Base-by-base conservation (phyloP, 2,888 invertebrate species). In the Neoitamus cyanurus region DNA sequence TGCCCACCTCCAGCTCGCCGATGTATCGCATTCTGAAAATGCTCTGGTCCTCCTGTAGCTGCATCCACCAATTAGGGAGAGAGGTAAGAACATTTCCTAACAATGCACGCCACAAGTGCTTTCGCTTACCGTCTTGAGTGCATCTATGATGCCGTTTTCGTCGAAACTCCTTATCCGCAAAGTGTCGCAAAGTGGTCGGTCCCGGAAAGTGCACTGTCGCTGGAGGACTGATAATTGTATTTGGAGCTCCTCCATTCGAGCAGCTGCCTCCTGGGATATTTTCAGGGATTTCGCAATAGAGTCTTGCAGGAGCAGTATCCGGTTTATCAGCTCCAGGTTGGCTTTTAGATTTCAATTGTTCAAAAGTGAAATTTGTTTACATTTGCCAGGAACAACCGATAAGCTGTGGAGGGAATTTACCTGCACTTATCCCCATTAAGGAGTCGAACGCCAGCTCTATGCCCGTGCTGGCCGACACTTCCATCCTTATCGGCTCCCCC, bases 401-500 rank as follows among this genome's bases (percentile, higher is more conserved):
- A 42, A 42, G n/a, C 37, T 42, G n/a, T n/a, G 13, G 7, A 15
- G 25, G 58, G 11, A 42, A 75, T 37, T 89, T 92, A 96, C 96
- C 94, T 91, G 93, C 91, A 89, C 94, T 94, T 86, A 96, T 94
- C 89, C 95, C 94, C 75, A 93, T 92, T 87, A 96, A 92, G 31
- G 94, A 94, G 88, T 95, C 94, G 87, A 96, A 92, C 82, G 95
- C 95, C 83, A 94, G 92, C 89, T 96, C 95, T 84, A 96, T 93
- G 86, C 95, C 96, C 85, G 95, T 96, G 89, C 95, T 95, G 28
- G 93, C 92, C 25, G 95, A 93, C 87, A 96, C 93, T 88, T 95
- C 94, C 88, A 93, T 92, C 90, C 95, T 95, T 88, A 96, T 94
- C n/a, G 96, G 95, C 87, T 94, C 94, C 3, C 96, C 96, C 77